Percentiles rank a stretch among this genome's conserved stretches.
These are phyloP conservation scores for Heliothis peltigera DNA, from an alignment of 2,888 invertebrate species.

Conservation along the genomic window DNA sequence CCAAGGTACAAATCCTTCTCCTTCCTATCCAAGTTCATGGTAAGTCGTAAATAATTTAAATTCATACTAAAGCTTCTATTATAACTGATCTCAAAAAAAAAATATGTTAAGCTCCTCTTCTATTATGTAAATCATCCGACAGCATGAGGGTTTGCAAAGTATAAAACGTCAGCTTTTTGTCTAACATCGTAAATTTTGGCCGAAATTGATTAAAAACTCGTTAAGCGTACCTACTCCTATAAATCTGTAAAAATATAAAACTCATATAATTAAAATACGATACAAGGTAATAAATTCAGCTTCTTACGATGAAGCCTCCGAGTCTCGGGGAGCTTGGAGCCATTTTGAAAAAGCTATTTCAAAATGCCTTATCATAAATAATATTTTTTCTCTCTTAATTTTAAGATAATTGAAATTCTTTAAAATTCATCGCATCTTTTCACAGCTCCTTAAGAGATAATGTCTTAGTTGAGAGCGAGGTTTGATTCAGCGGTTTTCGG, in stretches of 20 bases:
- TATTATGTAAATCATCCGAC: slow-evolving; percentile 52
- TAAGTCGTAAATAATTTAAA: slow-evolving; percentile 1
- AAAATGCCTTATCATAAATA: slow-evolving; percentile 52
- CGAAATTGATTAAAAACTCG: slow-evolving; percentile 50
- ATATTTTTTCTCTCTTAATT: slow-evolving; percentile 41
- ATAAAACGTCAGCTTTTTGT: slow-evolving; percentile 22
- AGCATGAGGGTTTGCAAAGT: slow-evolving; percentile 31
- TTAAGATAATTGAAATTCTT: slow-evolving; percentile 50
- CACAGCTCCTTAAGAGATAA: slow-evolving; percentile 15
- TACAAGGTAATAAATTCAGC: slow-evolving; percentile 71
- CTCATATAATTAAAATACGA: slow-evolving; percentile 72
- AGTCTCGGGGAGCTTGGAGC: slow-evolving; percentile 49
- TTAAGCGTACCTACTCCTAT: slow-evolving; percentile 56
- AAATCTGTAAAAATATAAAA: slow-evolving; percentile 69
- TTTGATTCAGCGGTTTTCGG: slow-evolving; percentile 24
- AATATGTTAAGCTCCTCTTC: slow-evolving; percentile 48
- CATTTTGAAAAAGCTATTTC: slow-evolving; percentile 48
- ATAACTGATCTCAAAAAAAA: slow-evolving; percentile 25
- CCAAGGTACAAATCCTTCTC: not conserved
- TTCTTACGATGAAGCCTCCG: slow-evolving; percentile 55
- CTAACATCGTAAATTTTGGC: slow-evolving; percentile 32
- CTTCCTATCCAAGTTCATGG: too few relatives aligned
- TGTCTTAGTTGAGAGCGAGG: slow-evolving; percentile 16
- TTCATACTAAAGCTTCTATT: slow-evolving; percentile 14
- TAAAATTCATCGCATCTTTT: slow-evolving; percentile 28